Conservation (phyloP, 2,888 invertebrate genomes). For the Yponomeuta evonymella region DNA sequence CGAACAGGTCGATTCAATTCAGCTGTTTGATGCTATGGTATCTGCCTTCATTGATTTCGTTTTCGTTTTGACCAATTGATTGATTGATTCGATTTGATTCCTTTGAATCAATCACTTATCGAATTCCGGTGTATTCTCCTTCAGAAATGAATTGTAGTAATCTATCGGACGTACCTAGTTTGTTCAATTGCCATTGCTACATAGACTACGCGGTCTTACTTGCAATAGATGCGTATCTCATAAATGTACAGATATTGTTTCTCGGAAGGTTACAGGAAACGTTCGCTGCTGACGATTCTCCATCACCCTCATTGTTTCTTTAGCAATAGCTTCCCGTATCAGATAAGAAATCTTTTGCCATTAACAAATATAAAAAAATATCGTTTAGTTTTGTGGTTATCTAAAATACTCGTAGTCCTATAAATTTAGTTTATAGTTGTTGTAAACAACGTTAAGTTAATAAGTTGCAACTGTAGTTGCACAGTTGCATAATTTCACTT, state of each 20-base stretch:
- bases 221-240: slow-evolving; percentile 26
- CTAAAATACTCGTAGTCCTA: background rate
- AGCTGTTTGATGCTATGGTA: background rate
- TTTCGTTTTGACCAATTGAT: background rate
- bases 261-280: slow-evolving; percentile 15
- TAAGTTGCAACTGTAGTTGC: no score
- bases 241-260: slow-evolving; percentile 15
- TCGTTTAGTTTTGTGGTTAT: background rate
- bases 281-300: slow-evolving; percentile 5
- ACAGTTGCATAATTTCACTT: background rate
- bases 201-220: slow-evolving; percentile 27
- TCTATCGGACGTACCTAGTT: background rate
- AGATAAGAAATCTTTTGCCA: background rate
- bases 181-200: slow-evolving; percentile 31
- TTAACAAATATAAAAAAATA: background rate
- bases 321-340: background rate
- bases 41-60: background rate
- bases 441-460: no score
- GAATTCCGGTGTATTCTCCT: background rate
- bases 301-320: background rate
- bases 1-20: background rate
- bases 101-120: background rate
- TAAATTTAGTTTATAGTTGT: background rate
- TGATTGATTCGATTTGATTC: background rate
- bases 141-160: background rate